Conservation (phyloP, 2,113 vertebrate species). For the Mastomys coucha region DNA sequence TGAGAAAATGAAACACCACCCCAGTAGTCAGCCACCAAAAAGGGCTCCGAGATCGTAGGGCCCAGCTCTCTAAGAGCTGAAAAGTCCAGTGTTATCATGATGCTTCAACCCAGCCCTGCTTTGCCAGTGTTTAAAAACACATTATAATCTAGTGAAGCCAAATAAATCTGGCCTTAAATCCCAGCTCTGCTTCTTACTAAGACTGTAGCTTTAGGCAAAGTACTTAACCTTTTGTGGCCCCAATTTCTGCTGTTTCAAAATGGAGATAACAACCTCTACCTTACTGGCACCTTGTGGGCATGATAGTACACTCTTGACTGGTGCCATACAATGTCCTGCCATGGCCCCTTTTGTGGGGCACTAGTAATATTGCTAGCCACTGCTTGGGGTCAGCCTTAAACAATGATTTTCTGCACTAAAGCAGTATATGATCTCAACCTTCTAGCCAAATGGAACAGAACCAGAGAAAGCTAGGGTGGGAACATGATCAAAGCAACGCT, state of each 20-base stretch:
- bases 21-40: neutral
- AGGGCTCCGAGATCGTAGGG: neutral
- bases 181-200: conserved; percentile 11
- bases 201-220: conserved; percentile 37
- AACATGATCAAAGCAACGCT: neutral
- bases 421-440: neutral
- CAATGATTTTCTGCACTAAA: neutral
- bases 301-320: neutral
- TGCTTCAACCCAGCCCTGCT: neutral
- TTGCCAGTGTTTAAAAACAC: conserved; percentile 19
- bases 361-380: neutral
- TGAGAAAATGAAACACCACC: neutral
- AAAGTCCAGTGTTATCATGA: neutral
- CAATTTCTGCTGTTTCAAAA: conserved; percentile 53
- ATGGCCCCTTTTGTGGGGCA: neutral
- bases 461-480: neutral
- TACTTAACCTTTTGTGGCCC: conserved; percentile 20
- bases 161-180: conserved; percentile 44
- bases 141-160: neutral
- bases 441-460: neutral
- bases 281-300: neutral
- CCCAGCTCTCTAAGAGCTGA: neutral
- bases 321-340: too few species aligned
- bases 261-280: neutral
- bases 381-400: neutral